Conservation (phyloP, 2,888 invertebrate genomes). For the Agriopis aurantiaria region DNA sequence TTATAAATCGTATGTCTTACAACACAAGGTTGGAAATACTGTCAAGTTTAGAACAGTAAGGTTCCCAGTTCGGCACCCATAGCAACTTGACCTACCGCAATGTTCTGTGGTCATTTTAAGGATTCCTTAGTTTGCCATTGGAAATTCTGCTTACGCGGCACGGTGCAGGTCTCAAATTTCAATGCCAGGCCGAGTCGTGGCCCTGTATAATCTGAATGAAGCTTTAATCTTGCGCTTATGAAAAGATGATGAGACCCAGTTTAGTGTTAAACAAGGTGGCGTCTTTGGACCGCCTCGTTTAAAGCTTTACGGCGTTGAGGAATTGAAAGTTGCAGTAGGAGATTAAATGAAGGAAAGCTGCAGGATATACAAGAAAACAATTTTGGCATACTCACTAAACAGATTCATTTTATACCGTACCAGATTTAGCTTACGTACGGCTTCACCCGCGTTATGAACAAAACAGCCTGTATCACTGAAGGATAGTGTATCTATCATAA, state of each 20-base stretch:
- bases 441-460: no score
- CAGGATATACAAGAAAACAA: no score
- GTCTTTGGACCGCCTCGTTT: conserved; percentile 18
- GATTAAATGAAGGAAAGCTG: neutral
- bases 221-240: conserved; percentile 21
- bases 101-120: conserved; percentile 25
- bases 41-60: neutral
- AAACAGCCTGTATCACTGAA: no score
- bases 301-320: neutral
- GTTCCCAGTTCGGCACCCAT: neutral
- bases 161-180: neutral
- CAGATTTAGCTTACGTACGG: no score
- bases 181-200: no score
- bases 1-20: neutral
- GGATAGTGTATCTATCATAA: no score
- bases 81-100: conserved; percentile 35
- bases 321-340: neutral
- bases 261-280: conserved; percentile 10
- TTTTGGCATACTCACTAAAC: no score
- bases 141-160: neutral
- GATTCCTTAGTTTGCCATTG: neutral
- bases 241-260: conserved; percentile 28
- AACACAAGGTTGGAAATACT: neutral
- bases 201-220: neutral
- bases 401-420: no score